These are phyloP conservation scores for Polyodon spathula DNA, from an alignment of 2,113 vertebrate genomes.

Conservation along the genomic window DNA sequence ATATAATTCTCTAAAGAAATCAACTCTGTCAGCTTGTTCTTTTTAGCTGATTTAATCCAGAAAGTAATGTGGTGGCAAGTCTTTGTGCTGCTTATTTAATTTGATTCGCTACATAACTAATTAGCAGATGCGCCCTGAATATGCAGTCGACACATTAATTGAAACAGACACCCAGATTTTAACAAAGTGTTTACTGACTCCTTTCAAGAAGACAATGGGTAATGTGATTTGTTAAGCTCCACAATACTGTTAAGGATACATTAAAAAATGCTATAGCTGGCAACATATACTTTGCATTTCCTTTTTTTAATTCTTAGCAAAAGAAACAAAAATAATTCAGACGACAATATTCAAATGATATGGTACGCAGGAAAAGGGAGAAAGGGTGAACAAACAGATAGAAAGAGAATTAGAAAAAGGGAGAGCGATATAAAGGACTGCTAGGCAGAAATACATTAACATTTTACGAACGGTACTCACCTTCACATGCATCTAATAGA, in stretches of 20 bases:
- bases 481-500: too few relatives aligned
- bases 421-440: too few relatives aligned
- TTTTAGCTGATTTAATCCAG: not conserved
- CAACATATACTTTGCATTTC: not conserved
- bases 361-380: too few relatives aligned
- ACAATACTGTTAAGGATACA: not conserved
- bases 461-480: too few relatives aligned
- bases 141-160: slow-evolving; percentile 1
- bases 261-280: too few relatives aligned
- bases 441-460: too few relatives aligned
- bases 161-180: not conserved
- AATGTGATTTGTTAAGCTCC: not conserved
- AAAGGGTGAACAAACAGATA: too few relatives aligned
- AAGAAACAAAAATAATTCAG: too few relatives aligned
- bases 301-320: too few relatives aligned
- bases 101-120: not conserved
- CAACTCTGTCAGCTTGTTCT: not conserved
- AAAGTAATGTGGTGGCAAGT: not conserved
- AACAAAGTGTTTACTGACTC: not conserved
- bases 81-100: slow-evolving; percentile 4
- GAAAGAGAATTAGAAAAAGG: too few relatives aligned
- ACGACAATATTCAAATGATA: too few relatives aligned
- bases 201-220: not conserved
- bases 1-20: not conserved
- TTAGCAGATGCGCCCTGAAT: not conserved